These are phyloP conservation scores for Saccostrea glomerata DNA, from an alignment of 1,140 invertebrate species.

Conservation along the genomic window DNA sequence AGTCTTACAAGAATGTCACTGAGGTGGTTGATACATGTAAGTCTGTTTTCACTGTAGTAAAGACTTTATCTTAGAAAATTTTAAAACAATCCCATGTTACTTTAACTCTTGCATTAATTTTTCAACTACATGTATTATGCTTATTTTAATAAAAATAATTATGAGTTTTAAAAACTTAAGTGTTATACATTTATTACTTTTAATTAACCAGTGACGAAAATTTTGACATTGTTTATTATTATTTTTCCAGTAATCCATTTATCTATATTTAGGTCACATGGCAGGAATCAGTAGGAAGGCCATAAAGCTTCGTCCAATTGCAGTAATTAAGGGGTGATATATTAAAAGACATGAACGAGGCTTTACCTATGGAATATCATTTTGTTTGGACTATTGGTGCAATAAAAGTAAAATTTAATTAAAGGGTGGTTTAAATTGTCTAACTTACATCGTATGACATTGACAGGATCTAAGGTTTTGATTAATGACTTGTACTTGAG, in stretches of 20 bases:
- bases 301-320: slow-evolving; percentile 98
- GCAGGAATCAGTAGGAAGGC: slow-evolving; percentile 99
- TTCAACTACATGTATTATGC: too few species aligned
- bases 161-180: too few species aligned
- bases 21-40: slow-evolving; percentile 98
- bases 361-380: background rate
- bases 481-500: too few species aligned
- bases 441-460: too few species aligned
- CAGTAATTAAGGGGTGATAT: slow-evolving; percentile 95
- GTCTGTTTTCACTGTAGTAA: slow-evolving; percentile 51
- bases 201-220: background rate
- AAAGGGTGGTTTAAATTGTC: background rate
- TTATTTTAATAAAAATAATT: too few species aligned
- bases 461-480: too few species aligned
- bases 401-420: background rate
- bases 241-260: background rate
- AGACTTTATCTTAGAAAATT: background rate
- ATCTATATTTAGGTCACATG: slow-evolving; percentile 83
- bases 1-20: slow-evolving; percentile 99
- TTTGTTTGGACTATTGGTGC: background rate
- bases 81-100: too few species aligned
- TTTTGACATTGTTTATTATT: background rate
- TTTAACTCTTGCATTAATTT: too few species aligned
- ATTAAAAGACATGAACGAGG: background rate
- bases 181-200: background rate